These are phyloP conservation scores for Acanthochromis polyacanthus DNA, from an alignment of 2,113 vertebrate genomes.

Conservation along the genomic window DNA sequence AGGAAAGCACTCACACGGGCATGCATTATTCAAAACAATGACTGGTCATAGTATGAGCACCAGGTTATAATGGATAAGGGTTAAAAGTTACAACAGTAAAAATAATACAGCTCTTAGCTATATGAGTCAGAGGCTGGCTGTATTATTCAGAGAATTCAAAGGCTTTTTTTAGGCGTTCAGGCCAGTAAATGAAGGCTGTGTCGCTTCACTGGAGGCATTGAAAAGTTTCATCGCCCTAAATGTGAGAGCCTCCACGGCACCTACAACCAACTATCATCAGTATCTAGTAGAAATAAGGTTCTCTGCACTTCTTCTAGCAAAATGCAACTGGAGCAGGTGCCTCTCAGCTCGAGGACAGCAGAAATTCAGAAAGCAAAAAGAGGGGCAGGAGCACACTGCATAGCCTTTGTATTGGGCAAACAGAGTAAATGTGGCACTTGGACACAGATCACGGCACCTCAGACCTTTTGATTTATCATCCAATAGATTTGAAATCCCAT, in stretches of 20 bases:
- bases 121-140: conserved; percentile 31
- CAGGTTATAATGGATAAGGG: conserved; percentile 27
- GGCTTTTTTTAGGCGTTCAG: conserved; percentile 32
- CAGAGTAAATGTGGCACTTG: too few relatives aligned
- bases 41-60: conserved; percentile 8
- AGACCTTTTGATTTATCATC: too few relatives aligned
- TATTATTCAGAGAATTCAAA: conserved; percentile 35
- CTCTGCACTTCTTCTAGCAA: too few relatives aligned
- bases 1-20: conserved; percentile 4
- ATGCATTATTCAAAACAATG: conserved; percentile 51
- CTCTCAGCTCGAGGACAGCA: too few relatives aligned
- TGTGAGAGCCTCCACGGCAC: conserved; percentile 20
- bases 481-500: too few relatives aligned
- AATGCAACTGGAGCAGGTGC: too few relatives aligned
- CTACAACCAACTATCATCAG: not conserved
- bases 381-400: too few relatives aligned
- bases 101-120: conserved; percentile 41
- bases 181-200: conserved; percentile 36
- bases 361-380: too few relatives aligned
- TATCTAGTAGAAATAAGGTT: too few relatives aligned
- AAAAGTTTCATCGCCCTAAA: conserved; percentile 39
- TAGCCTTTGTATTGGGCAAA: too few relatives aligned
- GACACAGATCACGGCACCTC: too few relatives aligned
- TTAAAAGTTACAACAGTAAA: conserved; percentile 35
- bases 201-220: conserved; percentile 17